Base-by-base conservation (phyloP, 2,797 vertebrate genomes). In the Melanotaenia boesemani region DNA sequence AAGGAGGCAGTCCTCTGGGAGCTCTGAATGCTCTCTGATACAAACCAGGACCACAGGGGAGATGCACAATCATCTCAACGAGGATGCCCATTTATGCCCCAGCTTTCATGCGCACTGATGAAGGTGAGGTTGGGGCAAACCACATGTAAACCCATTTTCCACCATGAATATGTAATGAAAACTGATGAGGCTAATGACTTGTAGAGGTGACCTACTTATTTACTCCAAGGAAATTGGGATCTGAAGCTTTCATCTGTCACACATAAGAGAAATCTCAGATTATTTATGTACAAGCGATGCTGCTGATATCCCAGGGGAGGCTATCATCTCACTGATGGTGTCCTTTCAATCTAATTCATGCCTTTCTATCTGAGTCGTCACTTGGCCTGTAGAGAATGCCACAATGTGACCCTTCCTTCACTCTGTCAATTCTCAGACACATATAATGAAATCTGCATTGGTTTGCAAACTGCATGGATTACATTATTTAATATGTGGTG, bases 11-110 rank as follows among this genome's bases (percentile, higher is more conserved):
- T 89, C 92, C 89, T 91, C 79, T 75, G 91, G 92, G 91, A 93
- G 74, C 86, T 84, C 90, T 93, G 93, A 93, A 91, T 85, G 84
- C 90, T 84, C 89, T 74, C 84, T 84, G 93, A 94, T 93, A 94
- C 92, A 91, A 90, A 89, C 88, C 84, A 11, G 83, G 81, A 83
- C 88, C 92, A 90, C 87, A 68, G 90, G 91, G 90, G 89, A 87
- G 90, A 85, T 72, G 86, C 86, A 81, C 86, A 86, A 87, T 89
- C 87, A 86, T 75, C 74, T 82, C 15, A 10, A 79, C 57, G 64
- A 87, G 82, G 85, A 88, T 48, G 86, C 88, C 82, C 80, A 66
- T 82, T 80, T 69, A 69, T 76, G 79, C 86, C 81, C 76, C 11
- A 63, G 80, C 84, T 86, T 92, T 89, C 86, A 90, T 89, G 85